Percentiles rank a stretch among this genome's conserved stretches.
These are phyloP conservation scores for Sciurus vulgaris DNA, from an alignment of 2,797 vertebrate species.

Conservation along the genomic window DNA sequence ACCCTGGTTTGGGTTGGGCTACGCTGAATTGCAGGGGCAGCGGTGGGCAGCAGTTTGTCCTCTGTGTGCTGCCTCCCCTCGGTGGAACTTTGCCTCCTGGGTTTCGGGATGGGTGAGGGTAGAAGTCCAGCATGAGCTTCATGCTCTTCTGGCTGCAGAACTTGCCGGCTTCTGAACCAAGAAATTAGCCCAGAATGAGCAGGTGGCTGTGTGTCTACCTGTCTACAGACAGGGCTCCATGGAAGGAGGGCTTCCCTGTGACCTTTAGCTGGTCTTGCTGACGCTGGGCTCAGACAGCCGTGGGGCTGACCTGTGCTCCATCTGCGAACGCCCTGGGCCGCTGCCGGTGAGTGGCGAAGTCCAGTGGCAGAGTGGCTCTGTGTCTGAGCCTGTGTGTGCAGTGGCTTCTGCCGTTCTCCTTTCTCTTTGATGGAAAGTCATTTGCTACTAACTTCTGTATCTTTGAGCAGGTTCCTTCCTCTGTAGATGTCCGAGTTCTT, in stretches of 20 bases:
- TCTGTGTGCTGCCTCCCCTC: fast-evolving
- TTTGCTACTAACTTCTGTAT: background rate
- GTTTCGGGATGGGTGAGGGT: background rate
- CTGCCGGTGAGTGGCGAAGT: background rate
- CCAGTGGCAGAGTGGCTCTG: background rate
- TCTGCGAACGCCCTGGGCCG: fast-evolving
- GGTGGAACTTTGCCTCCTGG: background rate
- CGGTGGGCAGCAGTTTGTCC: background rate
- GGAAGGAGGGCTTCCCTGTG: background rate
- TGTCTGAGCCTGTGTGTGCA: background rate
- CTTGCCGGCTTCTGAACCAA: background rate
- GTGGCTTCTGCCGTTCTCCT: background rate
- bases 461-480: background rate
- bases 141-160: background rate
- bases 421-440: background rate
- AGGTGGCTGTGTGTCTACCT: background rate
- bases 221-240: no score
- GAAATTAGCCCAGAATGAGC: background rate
- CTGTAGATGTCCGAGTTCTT: background rate
- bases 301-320: background rate
- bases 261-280: background rate
- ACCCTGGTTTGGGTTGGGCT: background rate
- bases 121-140: background rate
- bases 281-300: background rate
- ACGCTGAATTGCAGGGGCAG: fast-evolving